Conservation (phyloP, 2,797 vertebrate species). For the Mareca penelope region DNA sequence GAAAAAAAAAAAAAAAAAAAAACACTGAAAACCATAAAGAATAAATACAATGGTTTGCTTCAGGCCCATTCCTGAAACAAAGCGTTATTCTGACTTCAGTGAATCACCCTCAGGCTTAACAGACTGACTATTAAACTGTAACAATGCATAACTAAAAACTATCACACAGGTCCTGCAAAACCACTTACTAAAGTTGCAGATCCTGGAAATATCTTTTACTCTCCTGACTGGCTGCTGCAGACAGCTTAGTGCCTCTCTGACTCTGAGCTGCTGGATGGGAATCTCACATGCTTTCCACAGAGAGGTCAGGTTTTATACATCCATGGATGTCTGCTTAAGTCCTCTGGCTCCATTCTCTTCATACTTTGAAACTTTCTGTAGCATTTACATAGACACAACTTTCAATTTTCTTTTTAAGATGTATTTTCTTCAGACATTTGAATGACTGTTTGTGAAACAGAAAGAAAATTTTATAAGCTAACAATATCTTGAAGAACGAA, state of each 20-base stretch:
- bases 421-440: background rate
- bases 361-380: background rate
- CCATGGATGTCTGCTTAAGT: background rate
- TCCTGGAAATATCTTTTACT: background rate
- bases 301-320: background rate
- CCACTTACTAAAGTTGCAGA: background rate
- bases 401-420: slow-evolving; percentile 2
- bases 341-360: background rate
- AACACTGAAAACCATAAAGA: background rate
- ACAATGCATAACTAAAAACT: background rate
- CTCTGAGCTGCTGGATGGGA: background rate
- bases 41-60: too few species aligned
- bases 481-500: background rate
- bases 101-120: background rate
- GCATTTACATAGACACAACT: background rate
- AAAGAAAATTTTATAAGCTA: background rate
- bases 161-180: slow-evolving; percentile 32
- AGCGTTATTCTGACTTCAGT: background rate
- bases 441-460: background rate
- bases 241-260: fast-evolving
- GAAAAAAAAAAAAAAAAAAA: background rate
- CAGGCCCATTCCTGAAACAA: background rate
- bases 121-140: background rate
- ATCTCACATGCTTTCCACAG: background rate
- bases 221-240: background rate